These are phyloP conservation scores for Celastrina argiolus DNA, from an alignment of 2,888 invertebrate species.

Conservation along the genomic window DNA sequence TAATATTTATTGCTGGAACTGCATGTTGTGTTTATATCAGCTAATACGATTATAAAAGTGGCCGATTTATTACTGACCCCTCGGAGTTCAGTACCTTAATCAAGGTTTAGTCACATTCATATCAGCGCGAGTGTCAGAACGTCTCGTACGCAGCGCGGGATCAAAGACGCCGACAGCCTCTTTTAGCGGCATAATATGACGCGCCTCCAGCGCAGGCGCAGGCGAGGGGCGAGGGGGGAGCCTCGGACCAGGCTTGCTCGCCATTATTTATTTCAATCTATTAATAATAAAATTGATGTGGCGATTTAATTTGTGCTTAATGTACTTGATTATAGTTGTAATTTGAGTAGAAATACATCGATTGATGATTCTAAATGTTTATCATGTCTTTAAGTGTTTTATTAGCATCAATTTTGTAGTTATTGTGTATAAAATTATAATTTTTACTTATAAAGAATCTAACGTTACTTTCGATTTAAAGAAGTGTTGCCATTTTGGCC, in stretches of 20 bases:
- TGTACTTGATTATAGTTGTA: conserved; percentile 5
- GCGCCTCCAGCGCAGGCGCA: conserved; percentile 48
- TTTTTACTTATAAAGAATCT: background rate
- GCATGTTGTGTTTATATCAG: background rate
- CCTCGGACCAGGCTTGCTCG: conserved; percentile 69
- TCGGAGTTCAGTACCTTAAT: conserved; percentile 73
- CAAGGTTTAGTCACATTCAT: conserved; percentile 77
- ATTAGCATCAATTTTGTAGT: background rate
- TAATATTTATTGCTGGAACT: background rate
- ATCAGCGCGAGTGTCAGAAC: conserved; percentile 74
- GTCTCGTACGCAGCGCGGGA: conserved; percentile 56
- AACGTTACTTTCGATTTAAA: background rate
- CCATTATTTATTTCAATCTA: conserved; percentile 76
- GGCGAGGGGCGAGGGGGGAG: background rate
- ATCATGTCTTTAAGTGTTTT: background rate
- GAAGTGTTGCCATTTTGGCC: background rate
- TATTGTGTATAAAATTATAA: background rate
- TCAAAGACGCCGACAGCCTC: conserved; percentile 78
- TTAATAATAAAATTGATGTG: conserved; percentile 75
- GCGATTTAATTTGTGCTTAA: conserved; percentile 42
- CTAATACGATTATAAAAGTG: conserved; percentile 22
- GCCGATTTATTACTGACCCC: conserved; percentile 51
- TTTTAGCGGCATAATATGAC: conserved; percentile 78
- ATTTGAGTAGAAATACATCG: background rate
- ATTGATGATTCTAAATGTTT: conserved; percentile 11